Evolutionary conservation across 2,888 invertebrate species (phyloP).

Genomic region (Acholoe squamosa): DNA sequence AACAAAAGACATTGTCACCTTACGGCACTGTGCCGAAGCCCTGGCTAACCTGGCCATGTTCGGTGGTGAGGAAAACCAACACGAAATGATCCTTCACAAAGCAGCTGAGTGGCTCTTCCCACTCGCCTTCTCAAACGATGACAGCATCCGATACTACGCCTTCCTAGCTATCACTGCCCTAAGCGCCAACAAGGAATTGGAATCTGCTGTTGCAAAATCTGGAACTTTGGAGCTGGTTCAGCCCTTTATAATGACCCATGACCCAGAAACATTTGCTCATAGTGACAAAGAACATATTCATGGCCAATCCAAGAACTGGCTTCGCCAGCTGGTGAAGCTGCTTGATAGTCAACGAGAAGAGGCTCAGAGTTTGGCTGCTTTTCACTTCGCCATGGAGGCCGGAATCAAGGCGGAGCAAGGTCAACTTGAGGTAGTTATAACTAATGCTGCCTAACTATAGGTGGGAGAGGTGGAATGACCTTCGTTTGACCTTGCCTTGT

Average conservation of each 20-base stretch:
- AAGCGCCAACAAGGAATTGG: conserved; percentile 98
- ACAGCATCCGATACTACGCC: conserved; percentile 93
- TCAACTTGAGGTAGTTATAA: conserved; percentile 79
- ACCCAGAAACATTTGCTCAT: conserved; percentile 96
- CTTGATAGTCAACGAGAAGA: conserved; percentile 97
- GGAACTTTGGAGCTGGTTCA: conserved; percentile 98
- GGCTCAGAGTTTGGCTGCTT: conserved; percentile 97
- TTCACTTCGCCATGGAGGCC: conserved; percentile 99
- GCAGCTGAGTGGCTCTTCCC: conserved; percentile 95
- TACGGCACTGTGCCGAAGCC: conserved; percentile 98
- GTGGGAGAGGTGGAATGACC: conserved; percentile 38
- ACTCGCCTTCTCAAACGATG: conserved; percentile 97
- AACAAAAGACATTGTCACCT: conserved; percentile 93
- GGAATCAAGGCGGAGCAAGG: conserved; percentile 92
- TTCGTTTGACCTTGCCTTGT: conserved; percentile 28
- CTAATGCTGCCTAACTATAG: conserved; percentile 64
- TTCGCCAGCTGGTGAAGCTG: conserved; percentile 95
- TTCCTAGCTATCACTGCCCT: conserved; percentile 98
- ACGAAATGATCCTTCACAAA: conserved; percentile 95
- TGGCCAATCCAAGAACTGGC: conserved; percentile 97
- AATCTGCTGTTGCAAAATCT: conserved; percentile 96
- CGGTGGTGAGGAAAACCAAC: conserved; percentile 98
- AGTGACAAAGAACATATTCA: conserved; percentile 92
- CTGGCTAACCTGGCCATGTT: conserved; percentile 97
- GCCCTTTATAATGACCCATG: conserved; percentile 96